These are phyloP conservation scores for Tetragnatha versicolor DNA, from an alignment of 1,140 invertebrate genomes.

Conservation along the genomic window DNA sequence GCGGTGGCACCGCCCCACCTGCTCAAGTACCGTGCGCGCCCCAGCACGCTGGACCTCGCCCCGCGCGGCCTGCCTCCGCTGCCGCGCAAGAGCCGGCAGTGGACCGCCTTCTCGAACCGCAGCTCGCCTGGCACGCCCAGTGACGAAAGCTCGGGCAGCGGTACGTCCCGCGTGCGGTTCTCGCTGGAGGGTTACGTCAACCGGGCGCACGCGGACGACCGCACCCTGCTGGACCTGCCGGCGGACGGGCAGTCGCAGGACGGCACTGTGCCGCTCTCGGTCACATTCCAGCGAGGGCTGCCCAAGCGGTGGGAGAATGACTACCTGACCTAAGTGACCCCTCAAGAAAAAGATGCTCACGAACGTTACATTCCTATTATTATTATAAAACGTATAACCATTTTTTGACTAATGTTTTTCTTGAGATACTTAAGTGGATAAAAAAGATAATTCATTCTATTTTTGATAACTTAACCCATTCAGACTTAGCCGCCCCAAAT, in stretches of 20 bases:
- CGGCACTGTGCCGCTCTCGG: slow-evolving; percentile 71
- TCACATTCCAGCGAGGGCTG: slow-evolving; percentile 20
- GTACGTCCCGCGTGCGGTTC: slow-evolving; percentile 81
- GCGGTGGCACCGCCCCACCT: slow-evolving; percentile 9
- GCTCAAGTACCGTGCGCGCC: slow-evolving; percentile 64
- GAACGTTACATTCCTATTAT: slow-evolving; percentile 49
- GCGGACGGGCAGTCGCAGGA: slow-evolving; percentile 67
- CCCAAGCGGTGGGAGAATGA: slow-evolving; percentile 32
- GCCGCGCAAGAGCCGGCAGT: slow-evolving; percentile 43
- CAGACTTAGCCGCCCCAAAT: not conserved
- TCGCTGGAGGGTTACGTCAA: slow-evolving; percentile 65
- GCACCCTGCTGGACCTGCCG: slow-evolving; percentile 71
- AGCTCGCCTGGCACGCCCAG: slow-evolving; percentile 72
- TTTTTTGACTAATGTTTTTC: slow-evolving; percentile 17
- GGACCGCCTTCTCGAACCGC: slow-evolving; percentile 55
- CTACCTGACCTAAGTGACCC: slow-evolving; percentile 12
- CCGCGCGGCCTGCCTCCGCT: slow-evolving; percentile 16
- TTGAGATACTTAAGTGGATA: slow-evolving; percentile 50
- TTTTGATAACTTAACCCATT: slow-evolving; percentile 26
- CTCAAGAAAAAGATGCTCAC: slow-evolving; percentile 42
- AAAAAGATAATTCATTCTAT: slow-evolving; percentile 1
- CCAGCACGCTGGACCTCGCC: slow-evolving; percentile 73
- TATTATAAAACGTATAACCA: slow-evolving; percentile 3
- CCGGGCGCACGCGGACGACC: slow-evolving; percentile 55
- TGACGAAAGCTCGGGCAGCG: slow-evolving; percentile 70